Conservation (phyloP, 2,888 invertebrate species). For the Podotricha telesiphe region DNA sequence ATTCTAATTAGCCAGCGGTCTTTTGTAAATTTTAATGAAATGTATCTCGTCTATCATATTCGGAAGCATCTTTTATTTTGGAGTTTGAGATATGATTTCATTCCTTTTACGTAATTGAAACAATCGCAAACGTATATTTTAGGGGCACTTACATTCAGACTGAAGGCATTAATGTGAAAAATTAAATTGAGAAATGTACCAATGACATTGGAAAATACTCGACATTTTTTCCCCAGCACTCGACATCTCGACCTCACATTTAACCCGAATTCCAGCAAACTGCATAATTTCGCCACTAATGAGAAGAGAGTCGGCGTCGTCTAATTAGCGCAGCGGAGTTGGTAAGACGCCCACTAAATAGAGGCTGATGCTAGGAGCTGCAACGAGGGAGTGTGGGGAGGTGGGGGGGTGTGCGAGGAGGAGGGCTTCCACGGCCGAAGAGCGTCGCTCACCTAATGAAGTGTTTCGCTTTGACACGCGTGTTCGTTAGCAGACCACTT, state of each 20-base stretch:
- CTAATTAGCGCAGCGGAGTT: conserved; percentile 78
- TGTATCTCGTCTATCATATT: conserved; percentile 41
- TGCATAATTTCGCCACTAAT: conserved; percentile 82
- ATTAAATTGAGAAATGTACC: conserved; percentile 30
- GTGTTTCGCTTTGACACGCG: conserved; percentile 83
- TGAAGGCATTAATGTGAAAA: conserved; percentile 10
- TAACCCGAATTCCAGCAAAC: conserved; percentile 79
- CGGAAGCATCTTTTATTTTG: conserved; percentile 23
- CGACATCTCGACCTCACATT: conserved; percentile 71
- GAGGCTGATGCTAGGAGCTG: conserved; percentile 53
- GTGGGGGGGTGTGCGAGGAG: conserved; percentile 48
- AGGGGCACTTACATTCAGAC: background rate
- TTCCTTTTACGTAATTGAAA: conserved; percentile 24
- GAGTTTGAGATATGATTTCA: conserved; percentile 17
- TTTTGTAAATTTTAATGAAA: conserved; percentile 59
- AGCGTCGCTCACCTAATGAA: conserved; percentile 81
- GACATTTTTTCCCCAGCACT: conserved; percentile 60
- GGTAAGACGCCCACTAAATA: conserved; percentile 79
- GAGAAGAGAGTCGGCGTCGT: conserved; percentile 77
- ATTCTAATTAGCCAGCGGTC: conserved; percentile 62
- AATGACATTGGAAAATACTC: conserved; percentile 54
- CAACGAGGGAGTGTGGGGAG: conserved; percentile 47
- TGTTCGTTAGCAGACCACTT: conserved; percentile 83
- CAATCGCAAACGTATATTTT: conserved; percentile 17
- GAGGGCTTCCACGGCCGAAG: conserved; percentile 52